Percentiles rank a stretch among this genome's conserved stretches.
Conservation (phyloP, 2,888 invertebrate species). For the Fissipunctia ypsillon region DNA sequence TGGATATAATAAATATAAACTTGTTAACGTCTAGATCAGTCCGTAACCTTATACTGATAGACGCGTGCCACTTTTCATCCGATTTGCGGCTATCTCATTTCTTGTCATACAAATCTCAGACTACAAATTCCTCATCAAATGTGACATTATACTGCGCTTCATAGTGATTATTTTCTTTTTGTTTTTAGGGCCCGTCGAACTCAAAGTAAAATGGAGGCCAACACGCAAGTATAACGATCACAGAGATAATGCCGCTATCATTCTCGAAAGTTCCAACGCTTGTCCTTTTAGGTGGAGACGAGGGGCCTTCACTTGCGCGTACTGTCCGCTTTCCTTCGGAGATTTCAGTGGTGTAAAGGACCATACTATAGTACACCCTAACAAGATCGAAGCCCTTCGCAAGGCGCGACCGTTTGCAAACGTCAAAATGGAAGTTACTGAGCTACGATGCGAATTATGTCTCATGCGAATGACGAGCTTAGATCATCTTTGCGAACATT, state of each 20-base stretch:
- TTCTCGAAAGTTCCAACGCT: conserved; percentile 84
- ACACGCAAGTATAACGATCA: conserved; percentile 84
- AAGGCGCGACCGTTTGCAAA: conserved; percentile 72
- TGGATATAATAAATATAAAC: background rate
- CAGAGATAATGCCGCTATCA: conserved; percentile 85
- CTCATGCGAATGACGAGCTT: conserved; percentile 69
- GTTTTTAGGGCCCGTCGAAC: conserved; percentile 82
- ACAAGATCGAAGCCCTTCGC: conserved; percentile 77
- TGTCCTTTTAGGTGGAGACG: conserved; percentile 85
- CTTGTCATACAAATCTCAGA: background rate
- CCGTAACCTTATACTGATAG: background rate
- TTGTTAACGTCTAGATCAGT: background rate
- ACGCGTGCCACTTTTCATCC: background rate
- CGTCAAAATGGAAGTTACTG: conserved; percentile 82
- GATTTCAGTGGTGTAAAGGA: conserved; percentile 78
- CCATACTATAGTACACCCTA: conserved; percentile 77
- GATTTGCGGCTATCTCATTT: conserved; percentile 11
- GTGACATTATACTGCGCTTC: conserved; percentile 58
- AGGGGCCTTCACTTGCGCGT: conserved; percentile 82
- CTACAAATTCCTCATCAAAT: background rate
- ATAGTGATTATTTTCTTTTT: conserved; percentile 80
- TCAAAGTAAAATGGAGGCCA: conserved; percentile 81
- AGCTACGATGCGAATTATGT: conserved; percentile 81
- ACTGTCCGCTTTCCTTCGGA: conserved; percentile 79
- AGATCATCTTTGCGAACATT: conserved; percentile 78